phyloP scores from a whole-genome alignment of 2,113 vertebrate species.

The Prionailurus viverrinus region DNA sequence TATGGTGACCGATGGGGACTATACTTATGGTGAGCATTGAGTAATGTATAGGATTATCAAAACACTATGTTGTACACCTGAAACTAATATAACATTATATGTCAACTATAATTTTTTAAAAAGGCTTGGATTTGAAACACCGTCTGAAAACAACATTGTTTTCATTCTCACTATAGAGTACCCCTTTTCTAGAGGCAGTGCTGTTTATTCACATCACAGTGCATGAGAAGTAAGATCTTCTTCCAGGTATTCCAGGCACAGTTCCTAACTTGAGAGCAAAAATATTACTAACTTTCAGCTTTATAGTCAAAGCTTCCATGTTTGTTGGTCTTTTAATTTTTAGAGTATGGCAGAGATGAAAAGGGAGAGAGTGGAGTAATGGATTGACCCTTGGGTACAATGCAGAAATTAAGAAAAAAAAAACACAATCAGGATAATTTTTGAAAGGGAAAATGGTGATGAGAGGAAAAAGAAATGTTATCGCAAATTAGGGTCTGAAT shows the following conservation, averaged over 20 bases:
- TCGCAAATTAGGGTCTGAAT: not conserved
- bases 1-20: not conserved
- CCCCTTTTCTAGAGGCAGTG: not conserved
- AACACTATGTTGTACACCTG: not conserved
- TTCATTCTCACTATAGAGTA: not conserved
- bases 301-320: not conserved
- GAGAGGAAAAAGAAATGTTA: not conserved
- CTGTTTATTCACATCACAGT: not conserved
- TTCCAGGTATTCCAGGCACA: not conserved
- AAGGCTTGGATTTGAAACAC: not conserved
- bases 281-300: not conserved
- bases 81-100: not conserved
- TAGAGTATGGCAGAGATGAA: slow-evolving; percentile 24
- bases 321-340: slow-evolving; percentile 26
- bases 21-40: not conserved
- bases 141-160: not conserved
- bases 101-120: not conserved
- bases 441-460: not conserved
- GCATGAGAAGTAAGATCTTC: not conserved
- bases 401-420: not conserved
- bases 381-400: not conserved
- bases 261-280: slow-evolving; percentile 1
- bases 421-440: not conserved
- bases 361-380: not conserved
- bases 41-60: not conserved